phyloP scores from a whole-genome alignment of 2,888 invertebrate genomes.

The Acronicta alni region DNA sequence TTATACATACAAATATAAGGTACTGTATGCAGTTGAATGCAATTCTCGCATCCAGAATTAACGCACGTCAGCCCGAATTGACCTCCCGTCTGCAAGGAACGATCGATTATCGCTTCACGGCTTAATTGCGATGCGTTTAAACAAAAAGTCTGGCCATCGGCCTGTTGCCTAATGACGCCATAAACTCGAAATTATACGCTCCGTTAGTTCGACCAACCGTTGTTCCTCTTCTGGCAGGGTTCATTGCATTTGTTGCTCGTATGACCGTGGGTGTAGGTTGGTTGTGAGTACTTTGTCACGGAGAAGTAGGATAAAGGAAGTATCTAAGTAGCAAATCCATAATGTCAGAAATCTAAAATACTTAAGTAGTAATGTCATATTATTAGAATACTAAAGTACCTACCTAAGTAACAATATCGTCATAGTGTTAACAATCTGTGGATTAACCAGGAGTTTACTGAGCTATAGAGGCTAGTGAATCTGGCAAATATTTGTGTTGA shows the following conservation, averaged over 20 bases:
- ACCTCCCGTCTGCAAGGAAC: slow-evolving; percentile 69
- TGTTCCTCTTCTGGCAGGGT: slow-evolving; percentile 63
- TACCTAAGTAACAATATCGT: too few species aligned
- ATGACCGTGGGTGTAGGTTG: slow-evolving; percentile 30
- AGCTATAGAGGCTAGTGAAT: too few species aligned
- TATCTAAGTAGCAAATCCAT: too few species aligned
- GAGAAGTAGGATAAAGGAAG: background rate
- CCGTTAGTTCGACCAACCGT: slow-evolving; percentile 75
- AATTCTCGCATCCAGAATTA: slow-evolving; percentile 49
- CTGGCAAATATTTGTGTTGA: too few species aligned
- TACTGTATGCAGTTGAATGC: slow-evolving; percentile 32
- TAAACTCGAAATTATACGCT: slow-evolving; percentile 84
- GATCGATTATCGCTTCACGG: slow-evolving; percentile 84
- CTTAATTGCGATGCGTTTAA: slow-evolving; percentile 80
- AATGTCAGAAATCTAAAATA: too few species aligned
- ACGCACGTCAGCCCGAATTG: slow-evolving; percentile 54
- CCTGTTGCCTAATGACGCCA: slow-evolving; percentile 82
- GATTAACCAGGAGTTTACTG: too few species aligned
- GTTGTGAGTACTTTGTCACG: slow-evolving; percentile 6
- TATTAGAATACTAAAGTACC: too few species aligned
- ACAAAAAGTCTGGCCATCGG: slow-evolving; percentile 75
- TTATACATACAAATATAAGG: background rate
- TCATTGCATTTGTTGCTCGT: slow-evolving; percentile 62
- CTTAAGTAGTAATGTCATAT: too few species aligned
- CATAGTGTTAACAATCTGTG: too few species aligned